A percentile compares a stretch with the other conserved stretches of the same genome.
Evolutionary conservation across 2,113 vertebrate species (phyloP).

Genomic region (Boulengeromyrus knoepffleri): DNA sequence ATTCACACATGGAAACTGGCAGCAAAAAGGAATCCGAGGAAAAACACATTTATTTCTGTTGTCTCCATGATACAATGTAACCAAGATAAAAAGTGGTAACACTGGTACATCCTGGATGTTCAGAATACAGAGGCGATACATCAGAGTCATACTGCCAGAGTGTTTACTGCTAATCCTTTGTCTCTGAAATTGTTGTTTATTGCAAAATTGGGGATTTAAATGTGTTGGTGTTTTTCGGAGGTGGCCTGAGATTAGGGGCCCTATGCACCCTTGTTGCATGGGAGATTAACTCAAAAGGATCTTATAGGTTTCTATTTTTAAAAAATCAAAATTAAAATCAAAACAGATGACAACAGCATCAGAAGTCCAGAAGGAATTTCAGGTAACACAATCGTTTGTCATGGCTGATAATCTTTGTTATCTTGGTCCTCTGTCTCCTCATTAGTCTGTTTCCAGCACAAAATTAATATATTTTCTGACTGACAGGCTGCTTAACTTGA

Average conservation of each 20-base stretch:
- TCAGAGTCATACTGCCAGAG: neutral
- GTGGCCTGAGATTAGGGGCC: neutral
- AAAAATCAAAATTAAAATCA: neutral
- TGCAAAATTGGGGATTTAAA: neutral
- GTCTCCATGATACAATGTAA: neutral
- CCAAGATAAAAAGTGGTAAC: neutral
- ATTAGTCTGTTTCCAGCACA: neutral
- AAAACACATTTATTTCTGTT: conserved; percentile 17
- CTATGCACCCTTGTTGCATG: neutral
- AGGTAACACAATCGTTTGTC: neutral
- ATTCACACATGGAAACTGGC: conserved; percentile 20
- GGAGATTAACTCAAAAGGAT: neutral
- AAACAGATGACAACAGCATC: neutral
- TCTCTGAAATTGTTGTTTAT: neutral
- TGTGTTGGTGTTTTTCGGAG: neutral
- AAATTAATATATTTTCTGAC: neutral
- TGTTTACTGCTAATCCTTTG: neutral
- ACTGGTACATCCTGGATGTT: neutral
- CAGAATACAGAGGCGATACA: neutral
- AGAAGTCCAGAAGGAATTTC: neutral
- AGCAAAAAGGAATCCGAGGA: conserved; percentile 24
- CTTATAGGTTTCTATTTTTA: neutral
- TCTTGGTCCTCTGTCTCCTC: neutral
- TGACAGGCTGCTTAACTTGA: neutral
- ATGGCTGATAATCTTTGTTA: neutral